phyloP scores from a whole-genome alignment of 2,113 vertebrate species.

The Zosterops hypoxanthus region DNA sequence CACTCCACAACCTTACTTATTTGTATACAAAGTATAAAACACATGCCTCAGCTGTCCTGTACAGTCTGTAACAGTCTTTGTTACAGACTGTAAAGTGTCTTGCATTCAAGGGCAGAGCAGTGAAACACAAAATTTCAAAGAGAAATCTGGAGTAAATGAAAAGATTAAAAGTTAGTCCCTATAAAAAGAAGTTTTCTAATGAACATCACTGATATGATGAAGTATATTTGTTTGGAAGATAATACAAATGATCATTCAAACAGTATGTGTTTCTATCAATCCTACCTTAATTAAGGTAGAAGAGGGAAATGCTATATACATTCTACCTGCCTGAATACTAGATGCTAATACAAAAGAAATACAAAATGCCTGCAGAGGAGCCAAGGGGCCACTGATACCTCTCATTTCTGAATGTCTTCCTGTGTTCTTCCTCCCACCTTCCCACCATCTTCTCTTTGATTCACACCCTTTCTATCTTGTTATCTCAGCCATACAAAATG shows the following conservation, averaged over 20 bases:
- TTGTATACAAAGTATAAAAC: background rate
- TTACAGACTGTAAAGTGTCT: background rate
- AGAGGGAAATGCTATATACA: background rate
- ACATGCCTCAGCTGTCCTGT: background rate
- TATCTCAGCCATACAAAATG: background rate
- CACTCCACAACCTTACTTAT: background rate
- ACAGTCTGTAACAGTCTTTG: background rate
- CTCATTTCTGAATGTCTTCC: background rate
- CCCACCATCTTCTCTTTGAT: background rate
- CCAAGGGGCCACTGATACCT: background rate
- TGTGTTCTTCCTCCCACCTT: background rate
- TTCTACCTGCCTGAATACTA: background rate
- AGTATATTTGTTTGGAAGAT: background rate
- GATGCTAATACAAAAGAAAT: background rate
- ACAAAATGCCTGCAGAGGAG: background rate
- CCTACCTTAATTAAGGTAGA: background rate
- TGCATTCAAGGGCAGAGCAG: background rate
- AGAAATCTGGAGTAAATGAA: background rate
- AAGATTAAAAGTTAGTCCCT: background rate
- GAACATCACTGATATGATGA: background rate
- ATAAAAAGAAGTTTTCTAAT: background rate
- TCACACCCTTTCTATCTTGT: background rate
- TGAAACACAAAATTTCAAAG: background rate
- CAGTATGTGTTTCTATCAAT: background rate
- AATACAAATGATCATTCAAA: background rate